A percentile compares a stretch with the other conserved stretches of the same genome.
Evolutionary conservation across 2,888 invertebrate species (phyloP).

Genomic region (Cephus spinipes): DNA sequence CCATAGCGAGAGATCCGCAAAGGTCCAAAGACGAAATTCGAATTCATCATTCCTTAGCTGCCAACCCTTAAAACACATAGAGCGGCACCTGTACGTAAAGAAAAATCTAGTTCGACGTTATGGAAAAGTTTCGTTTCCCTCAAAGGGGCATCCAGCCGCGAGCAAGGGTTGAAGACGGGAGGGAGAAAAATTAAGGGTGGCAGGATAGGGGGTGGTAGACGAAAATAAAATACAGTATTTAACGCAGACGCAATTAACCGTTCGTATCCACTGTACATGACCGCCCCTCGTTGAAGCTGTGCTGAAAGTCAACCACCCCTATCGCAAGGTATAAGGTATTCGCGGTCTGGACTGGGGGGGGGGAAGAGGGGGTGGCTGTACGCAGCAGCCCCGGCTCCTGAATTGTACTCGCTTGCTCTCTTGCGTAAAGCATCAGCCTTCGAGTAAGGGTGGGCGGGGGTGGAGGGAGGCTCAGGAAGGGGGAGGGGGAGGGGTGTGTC

Average conservation of each 20-base stretch:
- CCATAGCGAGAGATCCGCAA: no score
- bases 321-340: constrained; percentile 8
- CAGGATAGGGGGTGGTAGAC: no score
- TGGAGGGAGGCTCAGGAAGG: background rate
- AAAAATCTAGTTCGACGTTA: no score
- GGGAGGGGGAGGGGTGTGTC: constrained; percentile 21
- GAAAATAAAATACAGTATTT: background rate
- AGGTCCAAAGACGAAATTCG: no score
- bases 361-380: background rate
- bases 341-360: constrained; percentile 4
- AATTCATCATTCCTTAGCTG: no score
- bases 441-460: constrained; percentile 12
- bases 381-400: constrained; percentile 6
- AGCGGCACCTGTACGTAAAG: no score
- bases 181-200: background rate
- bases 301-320: constrained; percentile 9
- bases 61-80: no score
- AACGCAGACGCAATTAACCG: background rate
- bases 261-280: background rate
- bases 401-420: constrained; percentile 16
- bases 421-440: constrained; percentile 21
- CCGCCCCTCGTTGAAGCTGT: background rate
- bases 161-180: background rate
- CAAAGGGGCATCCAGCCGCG: no score
- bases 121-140: no score